These are phyloP conservation scores for Rosalia funebris DNA, from an alignment of 2,888 invertebrate species.

Conservation along the genomic window DNA sequence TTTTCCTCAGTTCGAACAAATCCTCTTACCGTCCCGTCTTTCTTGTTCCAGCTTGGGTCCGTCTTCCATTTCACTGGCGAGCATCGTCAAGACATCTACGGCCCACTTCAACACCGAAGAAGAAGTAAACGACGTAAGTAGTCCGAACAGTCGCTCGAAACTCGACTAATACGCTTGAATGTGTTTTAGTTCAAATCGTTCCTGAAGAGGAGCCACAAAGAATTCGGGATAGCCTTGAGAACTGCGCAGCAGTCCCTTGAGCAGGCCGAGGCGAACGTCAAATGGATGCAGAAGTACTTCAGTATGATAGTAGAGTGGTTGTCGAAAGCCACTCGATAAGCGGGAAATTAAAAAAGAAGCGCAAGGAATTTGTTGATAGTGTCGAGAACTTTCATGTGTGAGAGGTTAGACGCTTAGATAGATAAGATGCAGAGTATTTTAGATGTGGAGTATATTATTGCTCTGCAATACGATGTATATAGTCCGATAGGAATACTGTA, in stretches of 20 bases:
- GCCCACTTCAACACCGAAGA: conserved; percentile 78
- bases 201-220: conserved; percentile 70
- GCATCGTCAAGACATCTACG: conserved; percentile 78
- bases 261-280: conserved; percentile 81
- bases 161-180: not conserved
- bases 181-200: conserved; percentile 75
- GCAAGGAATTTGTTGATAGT: no score
- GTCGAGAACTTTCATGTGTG: no score
- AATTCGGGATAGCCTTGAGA: conserved; percentile 72
- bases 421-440: no score
- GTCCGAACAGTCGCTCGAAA: not conserved
- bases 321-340: not conserved
- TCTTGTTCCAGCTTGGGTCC: conserved; percentile 84
- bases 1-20: no score
- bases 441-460: no score
- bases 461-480: no score
- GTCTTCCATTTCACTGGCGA: conserved; percentile 74
- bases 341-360: no score
- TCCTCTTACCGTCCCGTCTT: no score
- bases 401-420: no score
- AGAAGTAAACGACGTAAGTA: conserved; percentile 78
- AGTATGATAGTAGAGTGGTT: conserved; percentile 82
- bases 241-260: conserved; percentile 85
- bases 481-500: no score
- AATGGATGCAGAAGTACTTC: conserved; percentile 85